Evolutionary conservation across 2,113 vertebrate genomes (phyloP).

Genomic region (Melierax canorus): DNA sequence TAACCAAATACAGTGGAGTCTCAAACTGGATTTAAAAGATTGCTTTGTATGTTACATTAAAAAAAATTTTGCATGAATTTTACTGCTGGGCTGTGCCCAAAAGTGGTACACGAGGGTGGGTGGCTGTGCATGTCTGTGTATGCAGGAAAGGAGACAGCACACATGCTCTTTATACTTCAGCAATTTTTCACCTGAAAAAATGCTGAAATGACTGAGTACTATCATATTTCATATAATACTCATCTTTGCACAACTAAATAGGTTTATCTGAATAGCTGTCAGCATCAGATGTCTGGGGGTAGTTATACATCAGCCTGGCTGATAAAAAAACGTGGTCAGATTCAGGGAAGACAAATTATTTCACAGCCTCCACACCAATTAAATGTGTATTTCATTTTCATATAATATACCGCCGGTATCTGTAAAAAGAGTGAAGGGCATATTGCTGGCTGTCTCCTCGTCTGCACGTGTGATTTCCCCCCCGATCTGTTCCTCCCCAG

Average conservation of each 20-base stretch:
- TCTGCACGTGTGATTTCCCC: not conserved
- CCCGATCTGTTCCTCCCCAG: not conserved
- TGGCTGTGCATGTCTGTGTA: not conserved
- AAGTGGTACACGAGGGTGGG: not conserved
- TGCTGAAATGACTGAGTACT: not conserved
- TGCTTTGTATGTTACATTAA: not conserved
- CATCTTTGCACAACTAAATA: not conserved
- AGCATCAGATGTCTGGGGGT: not conserved
- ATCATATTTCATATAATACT: not conserved
- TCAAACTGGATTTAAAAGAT: not conserved
- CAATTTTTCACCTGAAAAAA: not conserved
- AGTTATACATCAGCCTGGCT: not conserved
- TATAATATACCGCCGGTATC: not conserved
- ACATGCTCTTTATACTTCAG: not conserved
- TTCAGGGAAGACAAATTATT: not conserved
- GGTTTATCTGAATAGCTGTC: not conserved
- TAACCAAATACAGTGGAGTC: not conserved
- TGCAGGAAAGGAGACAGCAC: not conserved
- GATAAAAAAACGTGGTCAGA: not conserved
- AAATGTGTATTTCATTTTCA: not conserved
- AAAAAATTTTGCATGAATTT: not conserved
- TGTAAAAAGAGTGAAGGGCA: not conserved
- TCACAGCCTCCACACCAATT: not conserved
- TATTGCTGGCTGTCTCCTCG: not conserved
- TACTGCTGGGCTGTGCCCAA: not conserved